A percentile compares a stretch with the other conserved stretches of the same genome.
Conservation (phyloP, 2,113 vertebrate genomes). For the Nematolebias whitei region DNA sequence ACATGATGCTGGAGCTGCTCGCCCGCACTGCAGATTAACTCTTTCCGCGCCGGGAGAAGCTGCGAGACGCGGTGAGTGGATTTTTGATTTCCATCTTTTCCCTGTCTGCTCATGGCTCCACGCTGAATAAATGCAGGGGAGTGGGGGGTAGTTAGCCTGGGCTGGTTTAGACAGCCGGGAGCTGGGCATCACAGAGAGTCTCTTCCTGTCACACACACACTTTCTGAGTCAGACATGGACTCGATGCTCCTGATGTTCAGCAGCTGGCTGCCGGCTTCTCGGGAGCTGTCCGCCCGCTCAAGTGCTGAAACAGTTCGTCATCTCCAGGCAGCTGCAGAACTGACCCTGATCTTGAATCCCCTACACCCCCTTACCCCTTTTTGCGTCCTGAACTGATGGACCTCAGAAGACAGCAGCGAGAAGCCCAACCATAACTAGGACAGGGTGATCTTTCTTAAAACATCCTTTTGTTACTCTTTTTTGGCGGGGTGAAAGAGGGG, state of each 20-base stretch:
- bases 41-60: slow-evolving; percentile 69
- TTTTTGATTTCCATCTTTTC: not conserved
- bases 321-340: slow-evolving; percentile 34
- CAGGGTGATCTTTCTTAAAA: slow-evolving; percentile 31
- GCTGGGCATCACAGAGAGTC: slow-evolving; percentile 32
- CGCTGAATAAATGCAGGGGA: not conserved
- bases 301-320: slow-evolving; percentile 61
- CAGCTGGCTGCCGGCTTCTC: slow-evolving; percentile 10
- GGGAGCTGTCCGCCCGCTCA: slow-evolving; percentile 60
- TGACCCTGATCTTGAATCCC: slow-evolving; percentile 16
- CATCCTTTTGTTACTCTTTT: slow-evolving; percentile 2
- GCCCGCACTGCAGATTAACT: slow-evolving; percentile 88
- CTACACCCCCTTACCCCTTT: no score
- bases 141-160: not conserved
- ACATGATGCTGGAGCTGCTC: slow-evolving; percentile 81
- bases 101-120: slow-evolving; percentile 12
- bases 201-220: slow-evolving; percentile 19
- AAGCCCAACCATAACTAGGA: slow-evolving; percentile 9
- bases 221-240: slow-evolving; percentile 16
- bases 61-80: slow-evolving; percentile 71
- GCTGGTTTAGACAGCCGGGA: slow-evolving; percentile 42
- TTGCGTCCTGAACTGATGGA: slow-evolving; percentile 19
- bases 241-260: slow-evolving; percentile 20
- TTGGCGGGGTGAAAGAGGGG: not conserved
- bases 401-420: slow-evolving; percentile 5